phyloP scores from a whole-genome alignment of 1,140 invertebrate genomes.

The Goniozus legneri region DNA sequence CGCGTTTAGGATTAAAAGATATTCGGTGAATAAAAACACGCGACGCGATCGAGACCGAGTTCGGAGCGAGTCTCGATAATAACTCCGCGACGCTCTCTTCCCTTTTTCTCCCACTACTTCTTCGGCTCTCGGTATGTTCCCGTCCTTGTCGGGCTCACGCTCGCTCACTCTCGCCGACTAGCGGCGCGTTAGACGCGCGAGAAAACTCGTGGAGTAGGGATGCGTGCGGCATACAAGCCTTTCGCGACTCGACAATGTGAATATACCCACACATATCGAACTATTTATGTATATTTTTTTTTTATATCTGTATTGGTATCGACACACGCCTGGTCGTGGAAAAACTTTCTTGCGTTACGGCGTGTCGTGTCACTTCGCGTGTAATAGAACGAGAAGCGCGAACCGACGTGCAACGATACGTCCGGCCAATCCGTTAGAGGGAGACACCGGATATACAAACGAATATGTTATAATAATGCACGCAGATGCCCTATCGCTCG shows the following conservation, averaged over 20 bases:
- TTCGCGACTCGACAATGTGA: slow-evolving; percentile 13
- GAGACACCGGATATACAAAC: background rate
- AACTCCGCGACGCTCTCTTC: slow-evolving; percentile 6
- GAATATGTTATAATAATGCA: slow-evolving; percentile 3
- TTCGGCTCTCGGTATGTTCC: no score
- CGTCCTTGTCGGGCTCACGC: no score
- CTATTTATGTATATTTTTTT: no score
- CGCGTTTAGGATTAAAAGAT: no score
- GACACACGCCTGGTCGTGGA: slow-evolving; percentile 9
- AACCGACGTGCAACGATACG: background rate
- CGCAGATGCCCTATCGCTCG: slow-evolving; percentile 8
- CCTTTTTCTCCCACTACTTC: background rate
- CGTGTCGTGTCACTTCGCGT: no score
- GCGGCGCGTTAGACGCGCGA: no score
- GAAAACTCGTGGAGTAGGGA: slow-evolving; percentile 1
- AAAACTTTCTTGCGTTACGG: slow-evolving; percentile 13
- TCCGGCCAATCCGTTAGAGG: slow-evolving; percentile 1
- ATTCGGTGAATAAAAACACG: no score
- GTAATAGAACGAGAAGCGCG: no score
- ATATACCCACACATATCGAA: slow-evolving; percentile 1
- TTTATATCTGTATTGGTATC: no score
- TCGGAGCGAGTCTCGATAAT: no score
- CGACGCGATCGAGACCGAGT: no score
- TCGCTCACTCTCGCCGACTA: no score
- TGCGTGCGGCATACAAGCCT: slow-evolving; percentile 14